These are phyloP conservation scores for Dolichallabes microphthalmus DNA, from an alignment of 2,113 vertebrate genomes.

Conservation along the genomic window DNA sequence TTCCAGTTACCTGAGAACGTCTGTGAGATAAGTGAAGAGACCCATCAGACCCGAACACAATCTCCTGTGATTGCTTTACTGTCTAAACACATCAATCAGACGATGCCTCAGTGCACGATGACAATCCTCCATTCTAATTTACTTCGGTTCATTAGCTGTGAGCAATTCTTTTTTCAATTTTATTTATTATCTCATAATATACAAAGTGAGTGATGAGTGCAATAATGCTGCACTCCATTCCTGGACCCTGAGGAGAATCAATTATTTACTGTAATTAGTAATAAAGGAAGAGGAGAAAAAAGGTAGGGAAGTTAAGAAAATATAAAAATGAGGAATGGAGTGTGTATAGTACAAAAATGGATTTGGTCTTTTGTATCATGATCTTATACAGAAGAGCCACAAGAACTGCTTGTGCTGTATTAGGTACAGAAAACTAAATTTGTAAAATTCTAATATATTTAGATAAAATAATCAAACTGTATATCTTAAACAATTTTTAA, in stretches of 20 bases:
- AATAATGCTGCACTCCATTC: conserved; percentile 10
- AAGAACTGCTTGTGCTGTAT: not conserved
- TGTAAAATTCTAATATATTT: not conserved
- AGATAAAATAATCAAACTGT: not conserved
- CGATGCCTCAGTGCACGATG: not conserved
- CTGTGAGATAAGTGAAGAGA: conserved; percentile 63
- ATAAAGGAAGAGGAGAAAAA: conserved; percentile 32
- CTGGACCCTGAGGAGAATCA: conserved; percentile 16
- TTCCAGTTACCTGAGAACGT: conserved; percentile 91
- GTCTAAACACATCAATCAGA: conserved; percentile 19
- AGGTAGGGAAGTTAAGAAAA: not conserved
- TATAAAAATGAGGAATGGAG: not conserved
- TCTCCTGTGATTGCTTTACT: not conserved
- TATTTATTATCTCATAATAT: conserved; percentile 50
- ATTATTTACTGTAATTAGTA: not conserved
- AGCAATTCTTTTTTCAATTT: not conserved
- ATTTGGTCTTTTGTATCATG: not conserved
- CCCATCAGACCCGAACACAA: conserved; percentile 10
- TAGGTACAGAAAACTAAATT: not conserved
- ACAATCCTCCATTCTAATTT: conserved; percentile 10
- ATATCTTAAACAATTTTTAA: not conserved
- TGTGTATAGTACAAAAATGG: not conserved
- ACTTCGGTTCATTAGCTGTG: conserved; percentile 19
- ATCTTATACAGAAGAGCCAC: not conserved
- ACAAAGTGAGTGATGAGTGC: conserved; percentile 1